phyloP scores from a whole-genome alignment of 2,113 vertebrate species.

The Coregonus clupeaformis region DNA sequence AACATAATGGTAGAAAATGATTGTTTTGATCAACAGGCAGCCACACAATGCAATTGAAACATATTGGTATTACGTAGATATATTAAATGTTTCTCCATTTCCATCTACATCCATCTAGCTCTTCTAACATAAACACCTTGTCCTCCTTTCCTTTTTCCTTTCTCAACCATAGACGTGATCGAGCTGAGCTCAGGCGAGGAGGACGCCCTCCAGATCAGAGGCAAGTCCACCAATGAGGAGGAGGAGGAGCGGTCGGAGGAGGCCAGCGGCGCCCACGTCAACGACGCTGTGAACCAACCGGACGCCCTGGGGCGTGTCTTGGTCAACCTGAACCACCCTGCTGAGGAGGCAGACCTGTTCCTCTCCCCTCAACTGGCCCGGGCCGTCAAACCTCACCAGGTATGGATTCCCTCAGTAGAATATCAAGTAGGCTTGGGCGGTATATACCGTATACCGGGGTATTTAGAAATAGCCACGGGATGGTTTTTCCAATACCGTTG shows the following conservation, averaged over 20 bases:
- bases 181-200: constrained; percentile 86
- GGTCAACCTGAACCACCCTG: constrained; percentile 89
- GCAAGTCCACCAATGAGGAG: constrained; percentile 78
- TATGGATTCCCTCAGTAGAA: too few relatives aligned
- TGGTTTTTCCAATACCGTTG: too few relatives aligned
- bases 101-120: not conserved
- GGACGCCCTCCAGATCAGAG: constrained; percentile 57
- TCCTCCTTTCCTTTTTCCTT: not conserved
- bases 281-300: constrained; percentile 84
- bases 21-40: too few relatives aligned
- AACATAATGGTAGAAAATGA: too few relatives aligned
- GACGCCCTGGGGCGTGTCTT: constrained; percentile 86
- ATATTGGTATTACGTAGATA: too few relatives aligned
- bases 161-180: constrained; percentile 66
- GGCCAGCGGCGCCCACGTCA: constrained; percentile 80
- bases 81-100: too few relatives aligned
- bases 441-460: too few relatives aligned
- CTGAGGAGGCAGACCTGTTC: constrained; percentile 84
- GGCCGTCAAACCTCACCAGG: constrained; percentile 80
- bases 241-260: constrained; percentile 35
- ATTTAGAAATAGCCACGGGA: too few relatives aligned
- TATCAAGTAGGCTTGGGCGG: too few relatives aligned
- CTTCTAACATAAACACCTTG: not conserved
- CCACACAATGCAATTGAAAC: too few relatives aligned
- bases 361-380: constrained; percentile 85